Conservation (phyloP, 2,888 invertebrate species). For the Caenorhabditis sp. region DNA sequence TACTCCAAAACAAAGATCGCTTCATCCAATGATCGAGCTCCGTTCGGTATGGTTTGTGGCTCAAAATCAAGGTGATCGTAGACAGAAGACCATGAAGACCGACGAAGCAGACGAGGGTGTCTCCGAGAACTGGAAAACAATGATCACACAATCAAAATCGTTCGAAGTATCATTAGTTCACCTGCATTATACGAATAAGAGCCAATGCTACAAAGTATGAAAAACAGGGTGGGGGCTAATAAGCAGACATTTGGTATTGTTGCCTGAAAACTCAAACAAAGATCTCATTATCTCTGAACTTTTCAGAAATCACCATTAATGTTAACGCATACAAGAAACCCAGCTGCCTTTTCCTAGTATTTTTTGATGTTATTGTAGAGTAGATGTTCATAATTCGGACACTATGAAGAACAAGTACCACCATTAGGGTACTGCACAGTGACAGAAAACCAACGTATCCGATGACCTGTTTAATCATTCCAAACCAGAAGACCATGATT, state of each 20-base stretch:
- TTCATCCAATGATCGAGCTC: not conserved
- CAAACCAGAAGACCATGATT: slow-evolving; percentile 29
- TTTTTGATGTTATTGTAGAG: slow-evolving; percentile 22
- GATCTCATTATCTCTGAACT: not conserved
- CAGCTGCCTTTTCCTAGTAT: slow-evolving; percentile 32
- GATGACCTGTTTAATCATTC: not conserved
- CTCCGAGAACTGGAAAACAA: slow-evolving; percentile 4
- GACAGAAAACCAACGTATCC: slow-evolving; percentile 7
- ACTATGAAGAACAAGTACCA: slow-evolving; percentile 23
- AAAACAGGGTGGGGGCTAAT: slow-evolving; percentile 5
- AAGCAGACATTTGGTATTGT: slow-evolving; percentile 32
- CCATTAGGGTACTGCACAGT: not conserved
- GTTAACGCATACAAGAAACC: slow-evolving; percentile 37
- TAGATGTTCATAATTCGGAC: slow-evolving; percentile 22
- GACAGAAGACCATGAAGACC: slow-evolving; percentile 28
- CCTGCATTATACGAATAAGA: slow-evolving; percentile 31
- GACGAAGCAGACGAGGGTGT: slow-evolving; percentile 18
- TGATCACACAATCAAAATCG: not conserved
- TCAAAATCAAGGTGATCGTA: slow-evolving; percentile 28
- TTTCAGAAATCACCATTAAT: slow-evolving; percentile 23
- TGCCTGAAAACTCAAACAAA: slow-evolving; percentile 9
- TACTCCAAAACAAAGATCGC: slow-evolving; percentile 6
- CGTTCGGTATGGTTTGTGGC: slow-evolving; percentile 34
- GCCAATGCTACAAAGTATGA: slow-evolving; percentile 2
- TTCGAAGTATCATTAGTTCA: slow-evolving; percentile 1